phyloP scores from a whole-genome alignment of 2,888 invertebrate genomes.

The Cheilosia urbana region DNA sequence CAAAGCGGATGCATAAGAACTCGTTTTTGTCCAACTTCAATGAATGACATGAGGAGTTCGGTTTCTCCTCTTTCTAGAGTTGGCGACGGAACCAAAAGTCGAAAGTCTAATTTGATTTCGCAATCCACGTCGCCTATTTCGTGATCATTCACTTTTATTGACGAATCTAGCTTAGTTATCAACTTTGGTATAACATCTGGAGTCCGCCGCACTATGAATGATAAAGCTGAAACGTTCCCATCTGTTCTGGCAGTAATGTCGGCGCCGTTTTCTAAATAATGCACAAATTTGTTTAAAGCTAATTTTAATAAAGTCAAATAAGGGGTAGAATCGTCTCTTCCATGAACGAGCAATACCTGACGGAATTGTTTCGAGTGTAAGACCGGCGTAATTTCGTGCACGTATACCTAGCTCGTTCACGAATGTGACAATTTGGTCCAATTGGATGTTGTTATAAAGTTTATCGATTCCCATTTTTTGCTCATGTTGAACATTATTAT shows the following conservation, averaged over 20 bases:
- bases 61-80: slow-evolving; percentile 87
- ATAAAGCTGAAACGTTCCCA: slow-evolving; percentile 91
- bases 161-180: slow-evolving; percentile 88
- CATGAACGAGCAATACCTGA: no score
- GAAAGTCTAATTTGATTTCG: slow-evolving; percentile 89
- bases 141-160: slow-evolving; percentile 91
- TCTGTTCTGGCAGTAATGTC: slow-evolving; percentile 92
- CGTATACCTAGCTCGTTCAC: no score
- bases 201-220: slow-evolving; percentile 92
- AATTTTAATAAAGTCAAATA: not conserved
- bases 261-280: slow-evolving; percentile 88
- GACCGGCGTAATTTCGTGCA: no score
- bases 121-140: slow-evolving; percentile 94
- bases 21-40: slow-evolving; percentile 92
- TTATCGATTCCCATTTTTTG: no score
- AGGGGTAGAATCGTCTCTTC: no score
- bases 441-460: no score
- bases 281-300: not conserved
- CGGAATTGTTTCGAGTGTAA: no score
- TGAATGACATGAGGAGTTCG: slow-evolving; percentile 88
- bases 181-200: slow-evolving; percentile 92
- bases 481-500: no score
- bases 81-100: slow-evolving; percentile 86
- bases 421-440: no score
- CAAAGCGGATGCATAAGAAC: slow-evolving; percentile 93